phyloP scores from a whole-genome alignment of 2,113 vertebrate genomes.

The Dromiciops gliroides region DNA sequence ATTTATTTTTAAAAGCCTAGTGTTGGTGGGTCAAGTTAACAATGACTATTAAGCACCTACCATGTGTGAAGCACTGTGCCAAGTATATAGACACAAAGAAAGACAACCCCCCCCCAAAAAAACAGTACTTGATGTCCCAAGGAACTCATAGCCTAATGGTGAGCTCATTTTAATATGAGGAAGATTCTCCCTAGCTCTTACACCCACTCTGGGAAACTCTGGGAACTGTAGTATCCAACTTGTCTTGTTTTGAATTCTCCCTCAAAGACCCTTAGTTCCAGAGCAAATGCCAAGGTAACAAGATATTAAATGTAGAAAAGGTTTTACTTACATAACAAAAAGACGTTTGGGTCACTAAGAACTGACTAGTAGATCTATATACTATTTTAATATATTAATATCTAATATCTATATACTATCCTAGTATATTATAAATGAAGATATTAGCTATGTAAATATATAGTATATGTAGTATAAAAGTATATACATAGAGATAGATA shows the following conservation, averaged over 20 bases:
- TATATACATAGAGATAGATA: no score
- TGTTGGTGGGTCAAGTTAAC: not conserved
- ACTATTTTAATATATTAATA: no score
- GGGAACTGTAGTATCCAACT: not conserved
- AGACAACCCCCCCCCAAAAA: no score
- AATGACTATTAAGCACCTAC: not conserved
- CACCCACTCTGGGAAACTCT: not conserved
- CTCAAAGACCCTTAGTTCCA: not conserved
- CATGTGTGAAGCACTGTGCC: not conserved
- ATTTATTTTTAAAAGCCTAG: no score
- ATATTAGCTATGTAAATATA: not conserved
- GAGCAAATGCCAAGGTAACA: not conserved
- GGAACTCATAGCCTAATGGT: not conserved
- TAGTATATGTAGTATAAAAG: no score
- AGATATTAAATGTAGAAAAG: not conserved
- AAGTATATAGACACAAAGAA: not conserved
- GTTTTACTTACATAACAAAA: not conserved
- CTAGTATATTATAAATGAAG: not conserved
- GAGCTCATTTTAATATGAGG: not conserved
- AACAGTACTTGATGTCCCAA: not conserved
- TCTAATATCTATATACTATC: no score
- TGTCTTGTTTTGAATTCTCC: not conserved
- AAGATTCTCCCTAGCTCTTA: not conserved
- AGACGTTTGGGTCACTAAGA: not conserved
- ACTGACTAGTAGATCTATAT: no score